These are phyloP conservation scores for Acanthoscelides obtectus DNA, from an alignment of 2,888 invertebrate genomes.

Conservation along the genomic window DNA sequence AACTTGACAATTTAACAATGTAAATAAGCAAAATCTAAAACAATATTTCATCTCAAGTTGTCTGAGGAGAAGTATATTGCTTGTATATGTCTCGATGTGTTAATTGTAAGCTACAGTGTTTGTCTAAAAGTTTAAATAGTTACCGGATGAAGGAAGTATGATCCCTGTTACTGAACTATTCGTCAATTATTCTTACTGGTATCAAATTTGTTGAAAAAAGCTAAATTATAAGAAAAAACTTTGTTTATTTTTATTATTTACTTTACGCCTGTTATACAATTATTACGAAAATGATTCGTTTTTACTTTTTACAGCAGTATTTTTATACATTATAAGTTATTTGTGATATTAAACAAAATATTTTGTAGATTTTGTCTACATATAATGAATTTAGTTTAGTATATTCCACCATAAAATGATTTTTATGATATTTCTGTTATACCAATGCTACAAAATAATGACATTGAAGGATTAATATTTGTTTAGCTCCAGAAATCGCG, in stretches of 20 bases:
- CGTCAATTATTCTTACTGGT: too few species aligned
- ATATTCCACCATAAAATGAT: background rate
- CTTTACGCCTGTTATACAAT: background rate
- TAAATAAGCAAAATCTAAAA: background rate
- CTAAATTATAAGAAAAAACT: too few species aligned
- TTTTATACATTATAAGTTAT: background rate
- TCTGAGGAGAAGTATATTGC: too few species aligned
- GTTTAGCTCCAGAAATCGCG: too few species aligned
- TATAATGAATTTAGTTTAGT: background rate
- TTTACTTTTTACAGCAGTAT: background rate
- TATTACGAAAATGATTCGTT: background rate
- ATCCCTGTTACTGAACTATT: too few species aligned
- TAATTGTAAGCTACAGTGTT: too few species aligned
- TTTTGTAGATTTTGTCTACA: background rate
- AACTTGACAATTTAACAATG: too few species aligned
- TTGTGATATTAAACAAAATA: background rate
- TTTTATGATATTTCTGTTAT: background rate
- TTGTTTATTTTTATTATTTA: background rate
- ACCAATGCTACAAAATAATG: background rate
- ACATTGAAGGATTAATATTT: background rate
- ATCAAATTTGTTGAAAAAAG: too few species aligned
- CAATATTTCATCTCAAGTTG: background rate
- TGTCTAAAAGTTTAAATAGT: too few species aligned
- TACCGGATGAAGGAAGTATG: too few species aligned
- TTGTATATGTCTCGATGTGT: too few species aligned